Evolutionary conservation across 2,888 invertebrate species (phyloP).

Genomic region (Napeogenes inachia): DNA sequence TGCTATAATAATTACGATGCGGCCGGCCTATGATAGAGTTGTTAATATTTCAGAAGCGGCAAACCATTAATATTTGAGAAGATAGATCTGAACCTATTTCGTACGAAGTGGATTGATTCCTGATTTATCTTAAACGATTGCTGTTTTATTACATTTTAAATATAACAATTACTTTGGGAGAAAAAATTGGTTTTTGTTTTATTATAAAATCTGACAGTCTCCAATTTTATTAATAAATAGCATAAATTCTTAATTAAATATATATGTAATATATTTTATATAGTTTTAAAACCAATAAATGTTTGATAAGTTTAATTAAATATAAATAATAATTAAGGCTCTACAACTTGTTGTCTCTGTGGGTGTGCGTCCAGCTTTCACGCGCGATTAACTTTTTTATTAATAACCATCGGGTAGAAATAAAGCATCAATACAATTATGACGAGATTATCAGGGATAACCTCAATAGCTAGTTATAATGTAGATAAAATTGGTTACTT

Average conservation of each 20-base stretch:
- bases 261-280: too few relatives aligned
- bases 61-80: constrained; percentile 28
- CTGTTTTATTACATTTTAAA: too few relatives aligned
- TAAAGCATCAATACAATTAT: constrained; percentile 19
- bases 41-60: constrained; percentile 30
- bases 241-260: too few relatives aligned
- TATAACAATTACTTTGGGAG: too few relatives aligned
- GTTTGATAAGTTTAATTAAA: too few relatives aligned
- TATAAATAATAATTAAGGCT: too few relatives aligned
- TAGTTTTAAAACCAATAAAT: too few relatives aligned
- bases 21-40: constrained; percentile 28
- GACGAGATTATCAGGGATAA: constrained; percentile 8
- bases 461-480: constrained; percentile 7
- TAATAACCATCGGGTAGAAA: constrained; percentile 45
- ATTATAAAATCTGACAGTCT: too few relatives aligned
- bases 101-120: background rate
- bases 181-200: too few relatives aligned
- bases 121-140: constrained; percentile 10
- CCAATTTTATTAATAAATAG: too few relatives aligned
- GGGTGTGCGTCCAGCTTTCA: constrained; percentile 39
- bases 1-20: constrained; percentile 48
- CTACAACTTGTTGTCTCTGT: too few relatives aligned
- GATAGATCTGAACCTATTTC: constrained; percentile 8
- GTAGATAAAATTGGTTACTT: too few relatives aligned
- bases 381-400: constrained; percentile 67